Percentiles rank a stretch among this genome's conserved stretches.
Evolutionary conservation across 1,140 invertebrate species (phyloP).

Genomic region (Frieseomelitta varia): DNA sequence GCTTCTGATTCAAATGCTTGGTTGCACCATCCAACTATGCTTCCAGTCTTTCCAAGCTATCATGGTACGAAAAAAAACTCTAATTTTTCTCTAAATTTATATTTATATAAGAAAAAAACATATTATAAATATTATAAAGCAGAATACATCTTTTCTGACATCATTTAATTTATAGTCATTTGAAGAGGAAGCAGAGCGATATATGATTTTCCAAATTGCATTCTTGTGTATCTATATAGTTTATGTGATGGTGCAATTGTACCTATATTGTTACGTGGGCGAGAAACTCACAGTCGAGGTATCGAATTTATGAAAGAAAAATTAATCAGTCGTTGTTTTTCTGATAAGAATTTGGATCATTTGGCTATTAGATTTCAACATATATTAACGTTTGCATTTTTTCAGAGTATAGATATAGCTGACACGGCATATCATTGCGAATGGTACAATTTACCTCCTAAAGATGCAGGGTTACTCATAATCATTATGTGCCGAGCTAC

Average conservation of each 20-base stretch:
- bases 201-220: constrained; percentile 30
- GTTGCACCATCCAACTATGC: constrained; percentile 63
- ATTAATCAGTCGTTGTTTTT: too few species aligned
- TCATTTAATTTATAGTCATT: constrained; percentile 31
- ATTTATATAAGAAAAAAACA: neutral
- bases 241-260: constrained; percentile 56
- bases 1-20: constrained; percentile 66
- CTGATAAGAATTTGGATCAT: too few species aligned
- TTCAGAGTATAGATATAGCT: constrained; percentile 67
- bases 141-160: neutral
- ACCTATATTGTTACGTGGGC: constrained; percentile 64
- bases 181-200: neutral
- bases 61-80: constrained; percentile 50
- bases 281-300: constrained; percentile 55
- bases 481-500: constrained; percentile 69
- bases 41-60: constrained; percentile 65
- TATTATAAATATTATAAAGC: neutral
- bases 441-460: constrained; percentile 68
- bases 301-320: neutral
- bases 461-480: constrained; percentile 57
- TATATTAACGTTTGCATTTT: neutral
- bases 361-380: too few species aligned
- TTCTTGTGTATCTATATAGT: constrained; percentile 47
- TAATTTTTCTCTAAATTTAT: neutral
- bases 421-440: constrained; percentile 66